phyloP scores from a whole-genome alignment of 1,140 invertebrate species.

The Coboldia fuscipes region DNA sequence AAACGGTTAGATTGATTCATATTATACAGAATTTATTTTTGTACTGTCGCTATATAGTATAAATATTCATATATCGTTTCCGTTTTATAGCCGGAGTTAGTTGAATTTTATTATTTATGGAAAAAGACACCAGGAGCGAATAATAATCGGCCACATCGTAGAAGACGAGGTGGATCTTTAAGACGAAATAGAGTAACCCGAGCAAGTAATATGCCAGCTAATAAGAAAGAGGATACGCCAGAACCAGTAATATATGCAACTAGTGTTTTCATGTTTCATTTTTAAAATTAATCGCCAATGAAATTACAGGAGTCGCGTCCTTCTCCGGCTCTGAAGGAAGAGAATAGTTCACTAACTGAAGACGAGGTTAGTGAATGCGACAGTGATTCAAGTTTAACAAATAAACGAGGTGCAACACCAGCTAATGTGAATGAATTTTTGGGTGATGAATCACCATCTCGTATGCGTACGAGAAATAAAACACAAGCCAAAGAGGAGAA shows the following conservation, averaged over 20 bases:
- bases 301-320: slow-evolving; percentile 25
- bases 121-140: slow-evolving; percentile 99
- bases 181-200: slow-evolving; percentile 69
- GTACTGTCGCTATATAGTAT: too few species aligned
- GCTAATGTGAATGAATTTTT: slow-evolving; percentile 1
- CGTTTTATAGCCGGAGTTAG: slow-evolving; percentile 47
- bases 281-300: slow-evolving; percentile 8
- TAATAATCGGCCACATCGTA: slow-evolving; percentile 75
- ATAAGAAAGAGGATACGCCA: slow-evolving; percentile 21
- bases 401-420: slow-evolving; percentile 17
- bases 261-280: slow-evolving; percentile 3
- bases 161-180: slow-evolving; percentile 72
- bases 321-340: slow-evolving; percentile 36
- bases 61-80: too few species aligned
- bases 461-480: slow-evolving; percentile 75
- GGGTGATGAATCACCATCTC: slow-evolving; percentile 52
- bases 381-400: slow-evolving; percentile 63
- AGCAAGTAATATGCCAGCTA: slow-evolving; percentile 26
- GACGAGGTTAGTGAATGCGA: slow-evolving; percentile 84
- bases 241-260: slow-evolving; percentile 11
- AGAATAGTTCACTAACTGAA: slow-evolving; percentile 81
- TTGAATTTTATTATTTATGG: slow-evolving; percentile 99
- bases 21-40: too few species aligned
- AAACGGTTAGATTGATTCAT: slow-evolving; percentile 39
- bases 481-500: slow-evolving; percentile 52